Evolutionary conservation across 2,113 vertebrate species (phyloP), one percentile per base, ranked within the genome.

Genomic region (Natator depressus): DNA sequence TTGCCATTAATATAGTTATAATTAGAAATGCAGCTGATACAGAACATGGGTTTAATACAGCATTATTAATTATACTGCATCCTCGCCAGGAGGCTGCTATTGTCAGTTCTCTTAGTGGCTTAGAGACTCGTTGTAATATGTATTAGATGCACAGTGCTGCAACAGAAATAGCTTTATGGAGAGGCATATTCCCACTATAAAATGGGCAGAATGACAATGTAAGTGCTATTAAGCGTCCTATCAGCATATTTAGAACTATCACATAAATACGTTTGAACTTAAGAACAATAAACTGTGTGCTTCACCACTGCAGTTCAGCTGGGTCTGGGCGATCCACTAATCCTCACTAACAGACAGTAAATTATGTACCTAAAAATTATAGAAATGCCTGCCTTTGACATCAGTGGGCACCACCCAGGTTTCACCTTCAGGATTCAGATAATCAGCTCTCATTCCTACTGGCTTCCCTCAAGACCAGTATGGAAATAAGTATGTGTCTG

Each of bases 401-500:
- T 97, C 97, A 86, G 94, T 31, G 92, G 96, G 95, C 93, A 98
- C 98, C 97, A 97, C 98, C 98, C 97, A 98, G 97, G 97, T 98
- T 96, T 98, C 98, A 98, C 98, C 98, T 98, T 98, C 98, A 98
- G 98, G 96, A 95, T 98, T 97, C 98, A 97, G 97, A 98, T 98
- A 98, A 98, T 98, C 98, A 98, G 97, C 98, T 97, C 97, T 97
- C 97, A 91, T 96, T 98, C 98, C 98, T 98, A 96, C 97, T 20
- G 87, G 97, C 97, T 98, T 98, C 98, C 98, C 98, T 98, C 97
- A 98, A 98, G 98, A 98, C 98, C 97, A 47, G 91, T 98, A 98
- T 98, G 98, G 97, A 98, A 98, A 98, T 98, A 98, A 98, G 98
- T 98, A 75, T 96, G 98, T 98, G 98, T 98, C 98, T 98, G 98